Evolutionary conservation across 2,888 invertebrate species (phyloP).

Genomic region (Dynastes hyllus): DNA sequence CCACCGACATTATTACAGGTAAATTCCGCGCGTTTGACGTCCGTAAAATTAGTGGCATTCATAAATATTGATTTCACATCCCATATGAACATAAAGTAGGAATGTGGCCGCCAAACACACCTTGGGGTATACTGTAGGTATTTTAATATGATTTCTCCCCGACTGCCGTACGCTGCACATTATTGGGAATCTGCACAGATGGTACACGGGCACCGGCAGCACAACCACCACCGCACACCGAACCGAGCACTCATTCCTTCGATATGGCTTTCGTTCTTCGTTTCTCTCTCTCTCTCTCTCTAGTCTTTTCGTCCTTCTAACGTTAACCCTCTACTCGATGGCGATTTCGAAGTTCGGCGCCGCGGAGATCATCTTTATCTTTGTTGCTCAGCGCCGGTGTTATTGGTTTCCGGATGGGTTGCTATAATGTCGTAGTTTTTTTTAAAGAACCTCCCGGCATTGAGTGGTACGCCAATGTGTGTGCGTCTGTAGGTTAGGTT

Average conservation of each 20-base stretch:
- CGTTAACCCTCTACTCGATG: too few species aligned
- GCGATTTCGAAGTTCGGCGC: slow-evolving; percentile 30
- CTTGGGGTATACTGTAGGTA: slow-evolving; percentile 68
- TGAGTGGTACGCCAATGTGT: slow-evolving; percentile 58
- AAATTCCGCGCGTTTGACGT: slow-evolving; percentile 44
- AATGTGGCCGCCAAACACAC: slow-evolving; percentile 68
- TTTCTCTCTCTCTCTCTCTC: slow-evolving; percentile 52
- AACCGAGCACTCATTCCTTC: slow-evolving; percentile 63
- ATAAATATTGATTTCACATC: slow-evolving; percentile 62
- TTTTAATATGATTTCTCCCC: slow-evolving; percentile 69
- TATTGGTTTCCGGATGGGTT: slow-evolving; percentile 67
- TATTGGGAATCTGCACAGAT: slow-evolving; percentile 71
- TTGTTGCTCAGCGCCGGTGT: slow-evolving; percentile 59
- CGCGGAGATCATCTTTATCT: slow-evolving; percentile 51
- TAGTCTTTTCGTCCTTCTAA: not conserved
- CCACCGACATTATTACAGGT: slow-evolving; percentile 29
- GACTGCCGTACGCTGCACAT: slow-evolving; percentile 70
- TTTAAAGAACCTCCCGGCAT: slow-evolving; percentile 57
- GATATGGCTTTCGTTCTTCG: slow-evolving; percentile 55
- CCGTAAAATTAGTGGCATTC: slow-evolving; percentile 55
- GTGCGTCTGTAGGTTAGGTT: not conserved
- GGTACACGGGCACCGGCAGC: slow-evolving; percentile 60
- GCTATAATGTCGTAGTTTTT: slow-evolving; percentile 64
- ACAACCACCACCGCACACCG: too few species aligned
- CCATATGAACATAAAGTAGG: slow-evolving; percentile 66